Evolutionary conservation across 1,140 invertebrate species (phyloP), one percentile per base, ranked within the genome.

Genomic region (Polypedilum pembai): DNA sequence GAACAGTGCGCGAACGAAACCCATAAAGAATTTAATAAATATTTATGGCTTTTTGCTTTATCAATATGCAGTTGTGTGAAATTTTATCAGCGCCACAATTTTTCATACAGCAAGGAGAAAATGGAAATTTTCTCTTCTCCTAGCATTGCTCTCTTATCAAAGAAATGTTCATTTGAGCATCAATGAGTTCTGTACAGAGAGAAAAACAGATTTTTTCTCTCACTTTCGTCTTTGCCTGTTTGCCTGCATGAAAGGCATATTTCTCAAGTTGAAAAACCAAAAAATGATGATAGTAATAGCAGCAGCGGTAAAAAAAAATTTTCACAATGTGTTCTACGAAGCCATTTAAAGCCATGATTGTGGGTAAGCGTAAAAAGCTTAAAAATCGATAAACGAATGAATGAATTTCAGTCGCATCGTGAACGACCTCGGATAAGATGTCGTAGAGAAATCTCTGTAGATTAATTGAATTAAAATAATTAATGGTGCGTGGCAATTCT

Each of bases 381-480:
- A 56, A 56, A 56, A 56, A 56, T 56, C 45, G n/a, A 56, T 56
- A 56, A 56, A 45, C 15, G 41, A 45, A 45, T 45, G 41, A 12
- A 12, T 56, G 45, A n/a, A 56, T 12, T 56, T 56, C 10, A 15
- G 45, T 56, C n/a, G n/a, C n/a, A 12, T 56, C 45, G 8, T 45
- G 10, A n/a, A 56, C n/a, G 45, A n/a, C n/a, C 45, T 56, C 45
- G 45, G 12, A n/a, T n/a, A 4, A n/a, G 3, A n/a, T 56, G 8
- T n/a, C 12, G 10, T 1, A 56, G 15, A 56, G 18, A 69, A 69
- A 69, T 69, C 65, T 69, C 65, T 8, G 65, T 18, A 69, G 65
- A 69, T 69, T 69, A 69, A 69, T 69, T 69, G 65, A 69, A 69
- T 69, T 69, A 69, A 69, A 69, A 69, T 69, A 69, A 69, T 69